Percentiles rank a stretch among this genome's conserved stretches.
phyloP scores from a whole-genome alignment of 37 sponge, comb jelly and placozoan species.

The Petrosia ficiformis region DNA sequence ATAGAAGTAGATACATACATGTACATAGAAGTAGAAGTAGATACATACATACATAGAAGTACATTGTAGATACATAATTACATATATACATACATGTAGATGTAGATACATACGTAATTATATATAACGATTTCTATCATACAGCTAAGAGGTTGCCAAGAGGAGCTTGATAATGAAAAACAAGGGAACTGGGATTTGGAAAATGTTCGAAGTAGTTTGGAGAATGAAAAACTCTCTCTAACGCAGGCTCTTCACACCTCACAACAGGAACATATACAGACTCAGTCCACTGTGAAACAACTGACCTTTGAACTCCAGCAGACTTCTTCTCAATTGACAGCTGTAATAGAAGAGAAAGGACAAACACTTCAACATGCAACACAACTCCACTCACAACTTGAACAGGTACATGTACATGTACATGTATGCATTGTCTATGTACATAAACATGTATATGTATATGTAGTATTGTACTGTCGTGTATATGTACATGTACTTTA shows the following conservation, averaged over 20 bases:
- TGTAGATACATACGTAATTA: neutral
- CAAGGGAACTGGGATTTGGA: conserved; percentile 2
- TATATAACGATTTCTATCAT: neutral
- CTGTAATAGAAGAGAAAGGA: conserved; percentile 24
- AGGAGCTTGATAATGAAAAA: conserved; percentile 16
- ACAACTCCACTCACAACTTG: neutral
- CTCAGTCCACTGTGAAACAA: conserved; percentile 11
- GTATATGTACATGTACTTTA: too few species aligned
- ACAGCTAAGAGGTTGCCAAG: conserved; percentile 5
- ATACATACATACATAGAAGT: too few species aligned
- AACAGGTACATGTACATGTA: too few species aligned
- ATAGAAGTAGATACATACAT: too few species aligned
- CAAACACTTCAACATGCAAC: neutral
- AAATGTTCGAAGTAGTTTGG: conserved; percentile 13
- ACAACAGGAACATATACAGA: conserved; percentile 11
- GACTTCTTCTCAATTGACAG: conserved; percentile 5
- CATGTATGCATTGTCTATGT: too few species aligned
- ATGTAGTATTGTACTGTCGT: too few species aligned
- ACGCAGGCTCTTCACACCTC: neutral
- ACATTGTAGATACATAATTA: neutral
- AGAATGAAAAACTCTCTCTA: conserved; percentile 25
- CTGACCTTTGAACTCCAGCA: conserved; percentile 29
- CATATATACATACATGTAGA: neutral
- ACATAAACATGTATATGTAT: too few species aligned
- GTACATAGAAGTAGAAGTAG: too few species aligned